Evolutionary conservation across 2,113 vertebrate genomes (phyloP).

Genomic region (Aptenodytes forsteri): DNA sequence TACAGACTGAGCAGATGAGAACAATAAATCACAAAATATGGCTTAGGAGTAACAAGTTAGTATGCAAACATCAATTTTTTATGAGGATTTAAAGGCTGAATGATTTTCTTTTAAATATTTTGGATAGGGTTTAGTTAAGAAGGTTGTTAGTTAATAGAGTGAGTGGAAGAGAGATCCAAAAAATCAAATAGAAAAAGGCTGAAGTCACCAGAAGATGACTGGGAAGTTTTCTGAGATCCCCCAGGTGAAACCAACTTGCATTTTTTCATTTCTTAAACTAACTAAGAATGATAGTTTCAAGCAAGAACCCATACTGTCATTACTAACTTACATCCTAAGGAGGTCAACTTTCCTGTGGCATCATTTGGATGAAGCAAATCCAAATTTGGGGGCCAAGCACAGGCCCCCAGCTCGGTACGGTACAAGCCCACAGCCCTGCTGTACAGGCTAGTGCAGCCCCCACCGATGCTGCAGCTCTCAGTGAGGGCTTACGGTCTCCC

Average conservation of each 20-base stretch:
- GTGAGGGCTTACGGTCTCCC: accelerated
- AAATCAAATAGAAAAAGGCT: not conserved
- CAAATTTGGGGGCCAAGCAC: no score
- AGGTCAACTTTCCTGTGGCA: not conserved
- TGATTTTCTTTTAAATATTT: not conserved
- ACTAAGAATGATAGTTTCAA: not conserved
- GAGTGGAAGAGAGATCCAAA: not conserved
- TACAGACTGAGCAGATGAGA: not conserved
- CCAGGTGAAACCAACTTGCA: not conserved
- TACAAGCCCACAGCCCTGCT: not conserved
- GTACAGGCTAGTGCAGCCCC: not conserved
- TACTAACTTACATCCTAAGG: not conserved
- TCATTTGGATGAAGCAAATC: no score
- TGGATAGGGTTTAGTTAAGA: not conserved
- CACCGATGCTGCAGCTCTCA: not conserved
- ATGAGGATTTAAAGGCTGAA: not conserved
- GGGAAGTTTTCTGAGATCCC: not conserved
- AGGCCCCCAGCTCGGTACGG: accelerated
- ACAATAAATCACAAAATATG: not conserved
- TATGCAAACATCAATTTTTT: not conserved
- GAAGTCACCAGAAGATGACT: not conserved
- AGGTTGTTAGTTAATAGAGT: not conserved
- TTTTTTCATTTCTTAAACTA: not conserved
- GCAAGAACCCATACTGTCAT: not conserved
- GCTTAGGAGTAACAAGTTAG: not conserved